Percentiles rank a stretch among this genome's conserved stretches.
Evolutionary conservation across 2,797 vertebrate genomes (phyloP).

Genomic region (Centroberyx gerrardi): DNA sequence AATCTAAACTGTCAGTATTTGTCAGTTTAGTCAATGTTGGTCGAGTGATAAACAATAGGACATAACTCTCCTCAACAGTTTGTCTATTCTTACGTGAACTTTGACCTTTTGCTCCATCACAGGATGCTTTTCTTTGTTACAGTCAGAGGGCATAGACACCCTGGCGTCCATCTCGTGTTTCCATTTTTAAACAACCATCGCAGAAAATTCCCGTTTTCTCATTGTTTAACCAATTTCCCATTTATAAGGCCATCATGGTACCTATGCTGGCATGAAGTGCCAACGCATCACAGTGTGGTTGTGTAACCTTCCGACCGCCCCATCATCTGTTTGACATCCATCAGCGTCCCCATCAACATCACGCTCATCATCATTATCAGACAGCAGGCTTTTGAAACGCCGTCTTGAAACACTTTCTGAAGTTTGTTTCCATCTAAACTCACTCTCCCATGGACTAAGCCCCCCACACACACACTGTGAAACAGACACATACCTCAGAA

Average conservation of each 20-base stretch:
- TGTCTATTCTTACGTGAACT: background rate
- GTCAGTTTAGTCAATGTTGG: slow-evolving; percentile 45
- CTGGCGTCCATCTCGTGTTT: background rate
- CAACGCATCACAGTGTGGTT: slow-evolving; percentile 28
- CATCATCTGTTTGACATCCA: slow-evolving; percentile 71
- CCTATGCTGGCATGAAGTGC: slow-evolving; percentile 29
- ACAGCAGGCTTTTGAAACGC: slow-evolving; percentile 58
- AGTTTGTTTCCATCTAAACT: slow-evolving; percentile 74
- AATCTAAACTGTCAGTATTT: slow-evolving; percentile 60
- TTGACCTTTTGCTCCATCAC: slow-evolving; percentile 8
- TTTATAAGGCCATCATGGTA: slow-evolving; percentile 2
- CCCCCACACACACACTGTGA: slow-evolving; percentile 25
- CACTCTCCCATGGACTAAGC: slow-evolving; percentile 74
- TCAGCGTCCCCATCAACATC: slow-evolving; percentile 58
- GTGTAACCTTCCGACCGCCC: slow-evolving; percentile 26
- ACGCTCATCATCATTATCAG: slow-evolving; percentile 73
- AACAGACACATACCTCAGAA: slow-evolving; percentile 45
- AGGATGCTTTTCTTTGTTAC: background rate
- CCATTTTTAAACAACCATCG: background rate
- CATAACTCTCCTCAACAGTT: background rate
- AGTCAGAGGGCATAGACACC: background rate
- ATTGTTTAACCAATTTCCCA: background rate
- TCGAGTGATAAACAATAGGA: slow-evolving; percentile 45
- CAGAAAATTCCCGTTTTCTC: slow-evolving; percentile 20
- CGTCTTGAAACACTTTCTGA: slow-evolving; percentile 76